These are phyloP conservation scores for Danaus melanippus DNA, from an alignment of 1,140 invertebrate species.

Conservation along the genomic window DNA sequence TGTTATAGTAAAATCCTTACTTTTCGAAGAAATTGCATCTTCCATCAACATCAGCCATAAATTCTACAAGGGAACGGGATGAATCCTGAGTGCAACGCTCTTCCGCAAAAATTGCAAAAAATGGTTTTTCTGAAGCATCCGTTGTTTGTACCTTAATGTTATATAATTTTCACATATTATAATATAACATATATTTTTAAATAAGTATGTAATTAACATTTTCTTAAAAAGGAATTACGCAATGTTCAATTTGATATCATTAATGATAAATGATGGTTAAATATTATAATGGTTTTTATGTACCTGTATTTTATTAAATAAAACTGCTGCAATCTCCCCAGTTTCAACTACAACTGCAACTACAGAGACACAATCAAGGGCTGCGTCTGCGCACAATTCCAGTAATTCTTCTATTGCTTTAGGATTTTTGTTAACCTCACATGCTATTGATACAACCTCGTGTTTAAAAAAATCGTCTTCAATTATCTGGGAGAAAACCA, in stretches of 20 bases:
- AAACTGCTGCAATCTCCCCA: conserved; percentile 71
- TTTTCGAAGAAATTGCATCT: conserved; percentile 74
- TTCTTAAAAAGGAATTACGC: too few relatives aligned
- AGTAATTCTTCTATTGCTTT: conserved; percentile 73
- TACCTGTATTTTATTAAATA: conserved; percentile 80
- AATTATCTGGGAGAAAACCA: conserved; percentile 55
- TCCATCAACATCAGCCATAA: conserved; percentile 74
- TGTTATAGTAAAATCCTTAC: conserved; percentile 13
- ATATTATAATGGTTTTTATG: too few relatives aligned
- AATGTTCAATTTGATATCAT: too few relatives aligned
- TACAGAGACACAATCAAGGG: conserved; percentile 77
- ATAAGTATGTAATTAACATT: too few relatives aligned
- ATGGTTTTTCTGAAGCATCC: conserved; percentile 62
- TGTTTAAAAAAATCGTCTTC: conserved; percentile 73
- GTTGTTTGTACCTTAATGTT: conserved; percentile 33
- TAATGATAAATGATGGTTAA: too few relatives aligned
- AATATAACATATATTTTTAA: too few relatives aligned
- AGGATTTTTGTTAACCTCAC: conserved; percentile 72
- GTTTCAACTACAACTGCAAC: conserved; percentile 72
- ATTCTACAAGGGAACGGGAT: conserved; percentile 72
- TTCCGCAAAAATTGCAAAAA: conserved; percentile 74
- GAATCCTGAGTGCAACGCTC: conserved; percentile 70
- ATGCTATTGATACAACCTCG: conserved; percentile 71
- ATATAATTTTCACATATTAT: too few relatives aligned
- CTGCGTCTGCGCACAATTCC: conserved; percentile 71